A percentile compares a stretch with the other conserved stretches of the same genome.
phyloP scores from a whole-genome alignment of 2,797 vertebrate species.

The Hyperoplus immaculatus region DNA sequence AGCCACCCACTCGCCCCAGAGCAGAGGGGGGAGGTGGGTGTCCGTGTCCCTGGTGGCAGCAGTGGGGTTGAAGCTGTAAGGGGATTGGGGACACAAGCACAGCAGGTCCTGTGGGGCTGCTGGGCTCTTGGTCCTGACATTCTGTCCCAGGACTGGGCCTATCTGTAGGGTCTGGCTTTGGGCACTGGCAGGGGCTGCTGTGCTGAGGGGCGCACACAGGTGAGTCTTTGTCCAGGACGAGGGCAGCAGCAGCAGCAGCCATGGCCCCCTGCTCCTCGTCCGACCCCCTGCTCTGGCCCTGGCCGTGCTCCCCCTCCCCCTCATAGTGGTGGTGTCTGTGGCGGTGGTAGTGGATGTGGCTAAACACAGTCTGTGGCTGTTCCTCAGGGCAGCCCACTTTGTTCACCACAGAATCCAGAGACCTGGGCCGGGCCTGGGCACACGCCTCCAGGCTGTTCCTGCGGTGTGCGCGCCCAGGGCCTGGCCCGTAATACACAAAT shows the following conservation, averaged over 20 bases:
- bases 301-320: constrained; percentile 73
- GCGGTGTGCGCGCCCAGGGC: constrained; percentile 70
- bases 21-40: constrained; percentile 74
- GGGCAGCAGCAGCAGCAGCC: constrained; percentile 41
- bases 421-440: constrained; percentile 85
- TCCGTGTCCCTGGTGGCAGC: constrained; percentile 83
- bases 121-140: constrained; percentile 71
- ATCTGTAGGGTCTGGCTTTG: constrained; percentile 78
- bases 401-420: constrained; percentile 90
- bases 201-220: constrained; percentile 72
- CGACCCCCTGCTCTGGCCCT: constrained; percentile 78
- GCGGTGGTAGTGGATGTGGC: constrained; percentile 94
- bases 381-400: constrained; percentile 78
- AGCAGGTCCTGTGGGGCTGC: constrained; percentile 58
- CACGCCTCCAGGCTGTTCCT: constrained; percentile 74
- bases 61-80: constrained; percentile 76
- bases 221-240: constrained; percentile 78
- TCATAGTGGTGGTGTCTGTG: constrained; percentile 97
- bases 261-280: constrained; percentile 82
- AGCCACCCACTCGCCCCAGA: constrained; percentile 82
- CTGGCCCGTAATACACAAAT: constrained; percentile 90
- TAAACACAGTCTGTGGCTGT: constrained; percentile 89
- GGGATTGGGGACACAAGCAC: constrained; percentile 73
- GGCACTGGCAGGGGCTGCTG: constrained; percentile 79
- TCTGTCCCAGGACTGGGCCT: constrained; percentile 70